A percentile compares a stretch with the other conserved stretches of the same genome.
These are phyloP conservation scores for Poecile atricapillus DNA, from an alignment of 2,113 vertebrate species.

Conservation along the genomic window DNA sequence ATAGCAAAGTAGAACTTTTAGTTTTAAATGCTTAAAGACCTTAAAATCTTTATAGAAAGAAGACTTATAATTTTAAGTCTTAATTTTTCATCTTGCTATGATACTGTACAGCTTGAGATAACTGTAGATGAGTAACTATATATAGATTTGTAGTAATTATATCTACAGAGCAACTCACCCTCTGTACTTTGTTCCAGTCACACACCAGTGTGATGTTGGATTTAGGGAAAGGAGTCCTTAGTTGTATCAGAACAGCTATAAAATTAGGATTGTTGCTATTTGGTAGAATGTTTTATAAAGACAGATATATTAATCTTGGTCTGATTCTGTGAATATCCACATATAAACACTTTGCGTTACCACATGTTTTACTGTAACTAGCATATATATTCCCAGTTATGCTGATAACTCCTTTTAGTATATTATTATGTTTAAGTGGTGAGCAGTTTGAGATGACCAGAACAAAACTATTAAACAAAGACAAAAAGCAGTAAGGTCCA, in stretches of 20 bases:
- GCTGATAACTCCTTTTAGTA: not conserved
- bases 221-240: not conserved
- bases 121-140: not conserved
- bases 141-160: not conserved
- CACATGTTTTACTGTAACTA: not conserved
- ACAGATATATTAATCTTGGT: not conserved
- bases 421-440: not conserved
- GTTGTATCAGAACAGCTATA: not conserved
- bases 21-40: not conserved
- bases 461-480: not conserved
- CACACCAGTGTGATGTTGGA: not conserved
- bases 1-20: not conserved
- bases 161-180: not conserved
- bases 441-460: not conserved
- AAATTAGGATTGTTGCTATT: not conserved
- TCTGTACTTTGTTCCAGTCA: not conserved
- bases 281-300: not conserved
- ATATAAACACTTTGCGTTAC: not conserved
- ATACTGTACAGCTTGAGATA: not conserved
- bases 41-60: not conserved
- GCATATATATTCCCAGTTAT: not conserved
- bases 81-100: not conserved
- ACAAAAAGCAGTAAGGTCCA: not conserved
- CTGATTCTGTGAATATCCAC: not conserved
- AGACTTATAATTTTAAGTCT: not conserved